phyloP scores from a whole-genome alignment of 92 coral and sea anemone genomes.

The Virgularia gustaviana region DNA sequence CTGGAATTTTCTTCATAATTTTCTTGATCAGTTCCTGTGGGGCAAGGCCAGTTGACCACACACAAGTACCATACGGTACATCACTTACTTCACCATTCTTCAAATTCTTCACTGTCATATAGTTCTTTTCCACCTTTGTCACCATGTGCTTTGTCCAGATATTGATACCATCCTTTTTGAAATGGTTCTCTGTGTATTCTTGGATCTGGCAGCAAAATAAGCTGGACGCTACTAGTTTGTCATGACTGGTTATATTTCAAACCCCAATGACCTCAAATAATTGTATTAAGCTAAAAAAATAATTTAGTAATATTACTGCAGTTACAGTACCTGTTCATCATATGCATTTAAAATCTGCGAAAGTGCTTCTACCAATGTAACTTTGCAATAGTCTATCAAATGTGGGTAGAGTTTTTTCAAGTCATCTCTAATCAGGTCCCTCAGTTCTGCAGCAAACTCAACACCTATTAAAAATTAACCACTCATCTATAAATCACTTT shows the following conservation, averaged over 20 bases:
- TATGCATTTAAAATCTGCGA: conserved; percentile 34
- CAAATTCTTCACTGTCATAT: conserved; percentile 27
- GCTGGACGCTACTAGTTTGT: no score
- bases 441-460: conserved; percentile 39
- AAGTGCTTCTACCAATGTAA: conserved; percentile 36
- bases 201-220: conserved; percentile 11
- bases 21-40: conserved; percentile 31
- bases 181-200: conserved; percentile 33
- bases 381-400: conserved; percentile 26
- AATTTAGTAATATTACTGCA: no score
- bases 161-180: conserved; percentile 36
- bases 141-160: conserved; percentile 41
- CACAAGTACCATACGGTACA: conserved; percentile 36
- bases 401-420: conserved; percentile 26
- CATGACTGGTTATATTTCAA: no score
- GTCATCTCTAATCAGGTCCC: conserved; percentile 32
- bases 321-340: conserved; percentile 35
- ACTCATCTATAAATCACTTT: background rate
- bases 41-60: conserved; percentile 36
- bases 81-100: conserved; percentile 16
- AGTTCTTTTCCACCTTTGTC: conserved; percentile 27
- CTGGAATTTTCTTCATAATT: conserved; percentile 36
- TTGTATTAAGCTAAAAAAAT: no score
- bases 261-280: no score
- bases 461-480: conserved; percentile 15